Base-by-base conservation (phyloP, 2,113 vertebrate species). In the Pleuronectes platessa region DNA sequence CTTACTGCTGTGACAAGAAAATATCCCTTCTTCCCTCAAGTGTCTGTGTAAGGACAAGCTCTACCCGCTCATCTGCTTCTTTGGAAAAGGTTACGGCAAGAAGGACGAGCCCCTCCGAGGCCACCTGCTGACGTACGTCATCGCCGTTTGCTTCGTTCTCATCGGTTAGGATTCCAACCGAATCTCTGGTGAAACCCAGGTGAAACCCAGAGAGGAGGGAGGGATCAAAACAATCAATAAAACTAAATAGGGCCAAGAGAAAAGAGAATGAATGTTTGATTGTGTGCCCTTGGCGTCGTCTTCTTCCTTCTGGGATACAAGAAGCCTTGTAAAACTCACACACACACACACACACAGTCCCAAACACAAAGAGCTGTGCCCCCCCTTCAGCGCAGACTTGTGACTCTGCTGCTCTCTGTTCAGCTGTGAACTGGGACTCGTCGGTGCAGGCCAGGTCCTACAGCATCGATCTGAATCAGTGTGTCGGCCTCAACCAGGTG, bases 401-500 rank as follows among this genome's bases (percentile, higher is more conserved):
- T 54, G 5, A n/a, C 20, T n/a, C 37, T 55, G 21, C 24, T 45
- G 20, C 61, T 83, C 62, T 70, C 24, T 2, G 0, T 17, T 71
- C 15, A 99, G 98, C 90, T 2, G 96, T 99, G 40, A 99, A 99
- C 92, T 99, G 98, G 98, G 98, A 98, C 18, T 99, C 98, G 2
- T 99, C 98, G 0, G 95, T 99, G 15, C 98, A 99, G 87, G 98
- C 98, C 0, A 89, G 97, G 68, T 96, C 96, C 4, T 99, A 99
- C 92, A 99, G 97, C 91, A 93, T 97, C 85, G 98, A 97, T 17
- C 93, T 99, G 72, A 96, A 59, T 85, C 95, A 96, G 74, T 95
- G 95, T 0, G 94, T 98, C 35, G 91, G 96, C 47, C 96, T 99
- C 78, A 99, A 95, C 0, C 92, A 95, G 31, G 96, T 98, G 27